Base-by-base conservation (phyloP, 2,797 vertebrate genomes). In the Fratercula arctica region DNA sequence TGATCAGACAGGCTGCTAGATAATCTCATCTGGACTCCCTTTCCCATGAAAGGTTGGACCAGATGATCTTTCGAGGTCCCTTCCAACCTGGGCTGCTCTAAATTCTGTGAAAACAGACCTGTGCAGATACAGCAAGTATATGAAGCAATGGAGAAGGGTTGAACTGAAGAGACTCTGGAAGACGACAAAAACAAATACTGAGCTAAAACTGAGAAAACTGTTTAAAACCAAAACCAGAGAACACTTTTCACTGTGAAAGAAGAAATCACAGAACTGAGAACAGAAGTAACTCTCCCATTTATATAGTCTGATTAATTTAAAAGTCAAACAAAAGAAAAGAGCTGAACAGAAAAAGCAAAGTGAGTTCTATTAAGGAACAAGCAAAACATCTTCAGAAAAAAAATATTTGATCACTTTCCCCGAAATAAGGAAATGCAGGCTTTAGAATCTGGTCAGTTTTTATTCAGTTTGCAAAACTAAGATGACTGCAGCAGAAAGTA, bases 361-460 rank as follows among this genome's bases (percentile, higher is more conserved):
- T n/a, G n/a, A 85, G 26, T 43, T 93, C 68, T 80, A 15, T 53
- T 59, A 85, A 33, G 19, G 28, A 92, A 83, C 2, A 7, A 81
- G 37, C 11, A 87, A 50, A 53, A 31, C 28, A 28, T n/a, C 51
- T 76, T 68, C 26, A 77, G 35, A 37, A 63, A 77, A 76, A 78
- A 68, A 45, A n/a, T 14, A 43, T 3, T 7, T 53, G 10, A 78
- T 54, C 0, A 2, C 10, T 25, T 74, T 57, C 10, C 29, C 19
- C 2, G 10, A 68, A 93, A 82, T 59, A 93, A 89, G 77, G 74
- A n/a, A 70, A n/a, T 11, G 15, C 15, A 69, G 26, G 43, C 29
- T 90, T 83, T 85, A 87, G 53, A 90, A 75, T n/a, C 41, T 37
- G 25, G 45, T 74, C 64, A 75, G 63, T 28, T 95, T 78, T 93